Evolutionary conservation across 2,797 vertebrate species (phyloP).

Genomic region (Potorous gilbertii): DNA sequence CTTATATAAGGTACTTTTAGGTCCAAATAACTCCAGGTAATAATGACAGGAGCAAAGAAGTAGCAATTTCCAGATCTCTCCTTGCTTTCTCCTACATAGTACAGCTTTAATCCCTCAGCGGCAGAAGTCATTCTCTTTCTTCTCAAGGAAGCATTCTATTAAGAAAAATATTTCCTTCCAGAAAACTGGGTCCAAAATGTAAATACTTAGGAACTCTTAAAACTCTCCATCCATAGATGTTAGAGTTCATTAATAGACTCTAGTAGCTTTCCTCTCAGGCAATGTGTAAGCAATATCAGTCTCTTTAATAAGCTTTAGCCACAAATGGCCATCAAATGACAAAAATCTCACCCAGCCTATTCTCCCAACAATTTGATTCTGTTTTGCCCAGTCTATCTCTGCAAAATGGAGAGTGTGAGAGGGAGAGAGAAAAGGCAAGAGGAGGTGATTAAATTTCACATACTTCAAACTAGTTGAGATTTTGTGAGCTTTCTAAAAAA

Average conservation of each 20-base stretch:
- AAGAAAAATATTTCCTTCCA: neutral
- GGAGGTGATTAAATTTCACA: neutral
- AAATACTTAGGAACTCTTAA: neutral
- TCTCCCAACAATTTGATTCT: neutral
- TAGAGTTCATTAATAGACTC: neutral
- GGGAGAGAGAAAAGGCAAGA: neutral
- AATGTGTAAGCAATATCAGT: neutral
- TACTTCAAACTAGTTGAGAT: neutral
- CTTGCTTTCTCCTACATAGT: neutral
- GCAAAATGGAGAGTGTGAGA: neutral
- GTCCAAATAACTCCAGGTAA: neutral
- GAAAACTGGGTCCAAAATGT: neutral
- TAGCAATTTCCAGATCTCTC: neutral
- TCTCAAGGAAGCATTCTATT: neutral
- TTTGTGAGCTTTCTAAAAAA: too few species aligned
- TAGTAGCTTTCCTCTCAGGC: neutral
- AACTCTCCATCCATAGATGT: too few species aligned
- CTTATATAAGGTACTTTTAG: neutral
- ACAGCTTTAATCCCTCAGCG: neutral
- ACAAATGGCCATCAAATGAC: neutral
- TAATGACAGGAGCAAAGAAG: too few species aligned
- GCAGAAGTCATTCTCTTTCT: neutral
- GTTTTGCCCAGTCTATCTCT: neutral
- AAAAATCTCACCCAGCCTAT: neutral
- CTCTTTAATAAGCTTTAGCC: neutral